Conservation (phyloP, 2,113 vertebrate genomes). For the Burhinus oedicnemus region DNA sequence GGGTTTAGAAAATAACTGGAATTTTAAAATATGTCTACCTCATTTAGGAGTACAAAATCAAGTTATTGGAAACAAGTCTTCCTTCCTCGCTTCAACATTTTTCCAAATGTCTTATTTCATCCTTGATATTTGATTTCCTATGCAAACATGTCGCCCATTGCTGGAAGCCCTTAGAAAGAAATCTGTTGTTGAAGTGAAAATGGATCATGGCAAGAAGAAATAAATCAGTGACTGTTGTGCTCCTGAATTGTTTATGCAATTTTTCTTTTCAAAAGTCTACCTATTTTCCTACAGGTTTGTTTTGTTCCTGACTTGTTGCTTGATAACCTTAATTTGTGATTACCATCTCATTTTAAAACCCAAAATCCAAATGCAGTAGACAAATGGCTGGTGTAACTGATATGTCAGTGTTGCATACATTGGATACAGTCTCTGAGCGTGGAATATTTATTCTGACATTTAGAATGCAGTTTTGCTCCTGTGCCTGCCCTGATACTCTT, state of each 20-base stretch:
- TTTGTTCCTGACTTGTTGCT: background rate
- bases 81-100: background rate
- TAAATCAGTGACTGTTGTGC: background rate
- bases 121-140: background rate
- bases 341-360: background rate
- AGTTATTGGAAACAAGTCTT: background rate
- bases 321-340: background rate
- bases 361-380: background rate
- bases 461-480: background rate
- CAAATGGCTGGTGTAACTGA: background rate
- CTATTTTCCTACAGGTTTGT: background rate
- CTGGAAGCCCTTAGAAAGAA: background rate
- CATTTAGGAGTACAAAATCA: background rate
- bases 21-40: background rate
- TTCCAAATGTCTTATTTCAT: background rate
- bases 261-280: background rate
- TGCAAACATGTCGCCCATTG: background rate
- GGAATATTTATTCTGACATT: background rate
- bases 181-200: background rate
- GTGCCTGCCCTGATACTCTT: background rate
- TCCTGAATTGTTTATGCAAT: background rate
- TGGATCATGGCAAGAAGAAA: background rate
- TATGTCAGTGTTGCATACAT: background rate
- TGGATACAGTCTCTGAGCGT: rapidly evolving
- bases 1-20: background rate